Evolutionary conservation across 2,113 vertebrate species (phyloP), one percentile per base, ranked within the genome.

Genomic region (Cranoglanis bouderius): DNA sequence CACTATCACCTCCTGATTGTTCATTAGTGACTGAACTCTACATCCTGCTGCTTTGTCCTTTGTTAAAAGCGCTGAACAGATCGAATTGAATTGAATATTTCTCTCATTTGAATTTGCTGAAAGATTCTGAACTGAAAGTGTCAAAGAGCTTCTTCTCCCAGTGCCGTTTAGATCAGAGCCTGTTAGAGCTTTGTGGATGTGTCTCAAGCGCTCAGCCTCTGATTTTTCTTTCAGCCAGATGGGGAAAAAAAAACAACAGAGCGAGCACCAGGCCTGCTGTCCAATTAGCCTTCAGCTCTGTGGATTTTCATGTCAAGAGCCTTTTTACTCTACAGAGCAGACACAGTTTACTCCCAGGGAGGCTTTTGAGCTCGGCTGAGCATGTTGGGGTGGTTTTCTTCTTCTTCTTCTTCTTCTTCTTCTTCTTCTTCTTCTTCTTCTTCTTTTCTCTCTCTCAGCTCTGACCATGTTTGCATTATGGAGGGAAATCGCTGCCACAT

Each of bases 211-310:
- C 80, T 82, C 80, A 57, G 51, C 53, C 55, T 40, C 21, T 26
- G 38, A 43, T 51, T 67, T 85, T 77, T 83, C 61, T 46, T 85
- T 49, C 43, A 85, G 29, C 16, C 61, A 32, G 61, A 51, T 46
- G 43, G 43, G 21, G n/a, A 67, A 40, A 59, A 61, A 67, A 38
- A 4, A 6, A 5, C 40, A 29, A 18, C 83, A 19, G 51, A 46
- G 75, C 83, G 61, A 85, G 43, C 78, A 57, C 51, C 78, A 57
- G 53, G 32, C 21, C 89, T 40, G 72, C 78, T 70, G 35, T 86
- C 70, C 91, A 92, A 91, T 91, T 92, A 92, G 77, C 85, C 70
- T 72, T 88, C 82, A 51, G 78, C 78, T 84, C 53, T 29, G 35
- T 59, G 91, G 49, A 67, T 70, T 81, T 89, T 87, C 74, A 49